Conservation (phyloP, 2,113 vertebrate species). For the Mormoops blainvillei region DNA sequence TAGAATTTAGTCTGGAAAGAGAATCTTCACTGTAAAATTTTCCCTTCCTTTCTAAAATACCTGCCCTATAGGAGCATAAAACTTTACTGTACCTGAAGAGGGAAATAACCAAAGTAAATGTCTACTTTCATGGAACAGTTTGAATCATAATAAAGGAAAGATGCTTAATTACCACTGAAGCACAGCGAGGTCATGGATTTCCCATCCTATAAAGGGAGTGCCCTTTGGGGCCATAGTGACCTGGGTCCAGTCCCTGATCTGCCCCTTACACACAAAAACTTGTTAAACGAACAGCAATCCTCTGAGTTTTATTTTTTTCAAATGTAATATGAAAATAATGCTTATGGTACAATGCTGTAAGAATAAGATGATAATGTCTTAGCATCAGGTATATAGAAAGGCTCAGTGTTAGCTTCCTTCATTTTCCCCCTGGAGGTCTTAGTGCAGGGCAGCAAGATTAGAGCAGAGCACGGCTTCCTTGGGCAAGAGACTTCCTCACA, state of each 20-base stretch:
- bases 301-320: neutral
- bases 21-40: neutral
- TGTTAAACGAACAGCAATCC: neutral
- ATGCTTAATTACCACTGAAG: neutral
- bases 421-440: neutral
- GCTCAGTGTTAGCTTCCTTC: neutral
- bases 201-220: neutral
- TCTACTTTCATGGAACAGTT: neutral
- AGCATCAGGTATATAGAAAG: neutral
- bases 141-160: neutral
- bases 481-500: rapidly evolving
- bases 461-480: neutral
- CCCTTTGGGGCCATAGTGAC: neutral
- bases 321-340: neutral
- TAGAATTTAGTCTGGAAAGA: neutral
- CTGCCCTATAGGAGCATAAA: neutral
- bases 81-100: neutral
- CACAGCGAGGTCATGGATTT: neutral
- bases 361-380: neutral
- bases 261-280: neutral
- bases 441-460: neutral
- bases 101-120: neutral
- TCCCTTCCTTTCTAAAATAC: neutral
- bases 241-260: neutral
- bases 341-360: neutral